Conservation (phyloP, 2,888 invertebrate species). For the Lasius fuliginosus region DNA sequence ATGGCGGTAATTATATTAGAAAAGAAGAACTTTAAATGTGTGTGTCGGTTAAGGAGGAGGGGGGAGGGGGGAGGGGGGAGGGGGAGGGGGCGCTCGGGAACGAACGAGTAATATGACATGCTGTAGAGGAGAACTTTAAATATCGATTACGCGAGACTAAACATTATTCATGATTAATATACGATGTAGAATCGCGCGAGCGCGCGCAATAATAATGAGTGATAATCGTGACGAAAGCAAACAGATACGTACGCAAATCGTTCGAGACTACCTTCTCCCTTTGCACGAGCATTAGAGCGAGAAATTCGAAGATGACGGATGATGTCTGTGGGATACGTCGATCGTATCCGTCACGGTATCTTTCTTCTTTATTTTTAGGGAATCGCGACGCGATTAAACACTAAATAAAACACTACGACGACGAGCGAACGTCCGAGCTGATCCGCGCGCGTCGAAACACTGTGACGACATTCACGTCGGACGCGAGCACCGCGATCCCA, state of each 20-base stretch:
- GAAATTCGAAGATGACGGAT: background rate
- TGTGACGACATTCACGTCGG: constrained; percentile 11
- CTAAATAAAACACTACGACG: background rate
- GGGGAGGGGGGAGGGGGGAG: too few relatives aligned
- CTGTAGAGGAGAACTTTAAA: background rate
- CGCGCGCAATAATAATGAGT: background rate
- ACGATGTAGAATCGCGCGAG: background rate
- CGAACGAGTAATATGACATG: background rate
- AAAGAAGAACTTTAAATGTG: background rate
- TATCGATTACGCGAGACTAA: background rate
- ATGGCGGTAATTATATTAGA: background rate
- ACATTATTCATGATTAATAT: background rate
- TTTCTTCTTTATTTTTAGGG: background rate
- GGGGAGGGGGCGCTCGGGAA: background rate
- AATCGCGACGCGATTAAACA: background rate
- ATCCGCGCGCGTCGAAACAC: constrained; percentile 27
- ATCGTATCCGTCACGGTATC: background rate
- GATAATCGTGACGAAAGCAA: constrained; percentile 1
- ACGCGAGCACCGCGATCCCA: constrained; percentile 18
- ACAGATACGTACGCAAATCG: constrained; percentile 28
- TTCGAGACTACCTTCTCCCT: background rate
- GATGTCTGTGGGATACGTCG: background rate
- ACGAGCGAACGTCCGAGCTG: constrained; percentile 4
- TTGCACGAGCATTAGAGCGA: constrained; percentile 26
- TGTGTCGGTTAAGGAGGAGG: too few relatives aligned